Conservation (phyloP, 2,113 vertebrate species). For the Microtus montanus region DNA sequence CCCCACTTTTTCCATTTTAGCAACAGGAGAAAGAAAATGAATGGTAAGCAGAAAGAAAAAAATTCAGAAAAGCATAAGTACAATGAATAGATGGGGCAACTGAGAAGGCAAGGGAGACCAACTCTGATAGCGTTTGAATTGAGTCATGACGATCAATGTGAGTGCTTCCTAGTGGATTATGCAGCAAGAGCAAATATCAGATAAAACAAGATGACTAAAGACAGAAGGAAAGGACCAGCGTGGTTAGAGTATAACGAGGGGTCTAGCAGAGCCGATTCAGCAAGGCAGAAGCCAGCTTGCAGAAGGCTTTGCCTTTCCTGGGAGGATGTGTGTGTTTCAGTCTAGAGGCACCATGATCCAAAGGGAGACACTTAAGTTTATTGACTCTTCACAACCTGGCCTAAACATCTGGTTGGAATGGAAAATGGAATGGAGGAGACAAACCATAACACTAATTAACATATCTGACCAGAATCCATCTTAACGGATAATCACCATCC, state of each 20-base stretch:
- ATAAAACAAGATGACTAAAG: neutral
- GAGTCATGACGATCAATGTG: neutral
- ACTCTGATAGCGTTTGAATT: neutral
- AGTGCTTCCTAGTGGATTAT: neutral
- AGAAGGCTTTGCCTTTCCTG: neutral
- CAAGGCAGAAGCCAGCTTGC: neutral
- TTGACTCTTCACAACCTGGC: neutral
- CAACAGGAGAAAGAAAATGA: neutral
- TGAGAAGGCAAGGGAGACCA: neutral
- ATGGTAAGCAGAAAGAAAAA: neutral
- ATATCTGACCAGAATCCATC: neutral
- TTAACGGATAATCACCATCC: neutral
- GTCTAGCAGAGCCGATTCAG: neutral
- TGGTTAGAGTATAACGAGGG: rapidly evolving
- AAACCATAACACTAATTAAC: neutral
- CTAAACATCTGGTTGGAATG: neutral
- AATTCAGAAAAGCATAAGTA: neutral
- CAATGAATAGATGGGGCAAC: neutral
- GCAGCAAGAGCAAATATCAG: neutral
- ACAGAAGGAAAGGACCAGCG: neutral
- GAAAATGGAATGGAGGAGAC: neutral
- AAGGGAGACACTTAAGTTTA: neutral
- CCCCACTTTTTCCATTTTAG: neutral
- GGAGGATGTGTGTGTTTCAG: neutral
- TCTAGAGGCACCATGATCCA: neutral